Evolutionary conservation across 2,113 vertebrate genomes (phyloP).

Genomic region (Chionomys nivalis): DNA sequence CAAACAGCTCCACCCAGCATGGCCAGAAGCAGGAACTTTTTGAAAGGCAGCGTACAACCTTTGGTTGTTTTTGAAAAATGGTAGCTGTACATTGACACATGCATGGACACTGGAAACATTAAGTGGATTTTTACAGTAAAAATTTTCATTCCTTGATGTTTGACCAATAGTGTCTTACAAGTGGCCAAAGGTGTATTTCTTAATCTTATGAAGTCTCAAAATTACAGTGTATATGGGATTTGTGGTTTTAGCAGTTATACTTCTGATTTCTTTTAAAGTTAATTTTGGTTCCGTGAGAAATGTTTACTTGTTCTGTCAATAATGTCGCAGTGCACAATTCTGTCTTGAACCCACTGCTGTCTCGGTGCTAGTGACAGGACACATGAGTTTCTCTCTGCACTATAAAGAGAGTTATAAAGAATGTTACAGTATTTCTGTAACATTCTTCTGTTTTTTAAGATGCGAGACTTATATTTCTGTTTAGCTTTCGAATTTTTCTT

Average conservation of each 20-base stretch:
- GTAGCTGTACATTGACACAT: background rate
- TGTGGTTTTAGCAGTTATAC: background rate
- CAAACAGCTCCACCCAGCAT: background rate
- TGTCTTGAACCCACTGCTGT: background rate
- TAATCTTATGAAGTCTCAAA: constrained; percentile 1
- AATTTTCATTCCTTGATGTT: constrained; percentile 7
- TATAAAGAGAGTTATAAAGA: too few species aligned
- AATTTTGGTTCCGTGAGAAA: constrained; percentile 16
- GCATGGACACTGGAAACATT: background rate
- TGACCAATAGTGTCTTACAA: constrained; percentile 23
- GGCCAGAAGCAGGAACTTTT: background rate
- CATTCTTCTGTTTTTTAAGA: too few species aligned
- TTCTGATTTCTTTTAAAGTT: constrained; percentile 38
- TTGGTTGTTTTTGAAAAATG: constrained; percentile 38
- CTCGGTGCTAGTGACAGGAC: too few species aligned
- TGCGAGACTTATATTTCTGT: too few species aligned
- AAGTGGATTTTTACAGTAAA: background rate
- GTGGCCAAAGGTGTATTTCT: constrained; percentile 36
- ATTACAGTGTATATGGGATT: constrained; percentile 27
- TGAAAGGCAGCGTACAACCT: background rate
- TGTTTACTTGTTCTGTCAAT: background rate
- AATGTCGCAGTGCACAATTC: background rate
- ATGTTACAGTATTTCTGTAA: too few species aligned
- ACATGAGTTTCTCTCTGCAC: too few species aligned
- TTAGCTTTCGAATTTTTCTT: too few species aligned